Evolutionary conservation across 2,113 vertebrate species (phyloP), one percentile per base, ranked within the genome.

Genomic region (Sterna hirundo): DNA sequence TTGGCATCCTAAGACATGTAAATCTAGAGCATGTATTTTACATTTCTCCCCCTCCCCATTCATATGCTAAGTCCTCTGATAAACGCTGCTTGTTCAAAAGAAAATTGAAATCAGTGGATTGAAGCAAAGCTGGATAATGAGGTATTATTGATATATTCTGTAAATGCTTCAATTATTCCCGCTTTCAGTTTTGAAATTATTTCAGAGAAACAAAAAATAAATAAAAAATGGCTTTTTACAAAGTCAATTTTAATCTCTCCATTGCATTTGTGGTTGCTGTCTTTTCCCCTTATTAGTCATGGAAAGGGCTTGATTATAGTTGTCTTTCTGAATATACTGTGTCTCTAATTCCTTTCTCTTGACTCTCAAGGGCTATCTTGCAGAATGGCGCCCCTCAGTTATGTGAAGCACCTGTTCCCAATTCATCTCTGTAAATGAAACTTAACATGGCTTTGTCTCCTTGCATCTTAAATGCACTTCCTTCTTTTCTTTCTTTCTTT

Each of bases 61-160:
- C 97, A 98, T 97, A 98, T 98, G 98, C 96, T 98, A 98, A 98
- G 79, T 98, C 94, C 88, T 94, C 84, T 96, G 96, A 98, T 97
- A 98, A 98, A 97, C 12, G 36, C 72, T 40, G 49, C 97, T 98
- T 98, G 97, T 97, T 98, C 97, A 96, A 97, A 97, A 97, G 96
- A 97, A 98, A 98, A 98, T 98, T 97, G 97, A 98, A 98, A 98
- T 96, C 97, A 97, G 90, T 94, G 96, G 96, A 98, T 98, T 97
- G 96, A 97, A 96, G 95, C 95, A 97, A 97, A 98, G 97, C 95
- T 96, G 93, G 79, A 92, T 98, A 98, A 98, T 97, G 97, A 98
- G 97, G 94, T 97, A 97, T 98, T 98, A 98, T 97, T 98, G 97
- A 97, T 97, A 97, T 96, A 98, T 95, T 97, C 97, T 96, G 95